Conservation (phyloP, 2,888 invertebrate genomes). For the Andrena praecox region DNA sequence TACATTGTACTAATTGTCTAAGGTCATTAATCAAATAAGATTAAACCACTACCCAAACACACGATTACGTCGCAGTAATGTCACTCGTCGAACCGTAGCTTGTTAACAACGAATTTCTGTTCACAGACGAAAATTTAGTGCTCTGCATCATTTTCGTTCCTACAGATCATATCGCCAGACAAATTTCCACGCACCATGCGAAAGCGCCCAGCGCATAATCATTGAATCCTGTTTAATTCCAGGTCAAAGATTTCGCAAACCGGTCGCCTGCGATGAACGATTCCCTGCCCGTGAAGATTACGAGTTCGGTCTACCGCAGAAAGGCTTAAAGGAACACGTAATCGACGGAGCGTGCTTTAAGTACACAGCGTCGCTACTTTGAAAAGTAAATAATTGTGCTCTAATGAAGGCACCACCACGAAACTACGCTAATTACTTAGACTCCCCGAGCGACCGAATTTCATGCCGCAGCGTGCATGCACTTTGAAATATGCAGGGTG, state of each 20-base stretch:
- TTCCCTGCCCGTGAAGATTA: slow-evolving; percentile 56
- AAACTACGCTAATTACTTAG: slow-evolving; percentile 45
- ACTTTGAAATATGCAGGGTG: not conserved
- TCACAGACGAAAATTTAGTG: too few species aligned
- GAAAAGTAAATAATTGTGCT: slow-evolving; percentile 46
- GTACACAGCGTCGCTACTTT: slow-evolving; percentile 8
- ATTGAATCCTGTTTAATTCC: not conserved
- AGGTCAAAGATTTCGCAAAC: slow-evolving; percentile 24
- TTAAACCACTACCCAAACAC: too few species aligned
- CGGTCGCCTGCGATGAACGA: slow-evolving; percentile 39
- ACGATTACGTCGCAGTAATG: too few species aligned
- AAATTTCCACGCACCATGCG: too few species aligned
- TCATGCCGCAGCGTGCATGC: slow-evolving; percentile 14
- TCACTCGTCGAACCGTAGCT: too few species aligned
- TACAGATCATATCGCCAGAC: too few species aligned
- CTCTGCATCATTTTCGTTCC: too few species aligned
- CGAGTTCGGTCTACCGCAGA: slow-evolving; percentile 5
- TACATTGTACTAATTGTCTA: too few species aligned
- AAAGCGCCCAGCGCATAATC: too few species aligned
- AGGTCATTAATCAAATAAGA: too few species aligned
- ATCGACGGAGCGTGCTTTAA: slow-evolving; percentile 17
- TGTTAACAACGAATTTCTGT: too few species aligned
- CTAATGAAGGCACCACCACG: slow-evolving; percentile 42
- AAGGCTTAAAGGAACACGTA: slow-evolving; percentile 6
- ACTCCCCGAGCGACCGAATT: slow-evolving; percentile 20